Conservation (phyloP, 2,113 vertebrate genomes). For the Pitta sordida region DNA sequence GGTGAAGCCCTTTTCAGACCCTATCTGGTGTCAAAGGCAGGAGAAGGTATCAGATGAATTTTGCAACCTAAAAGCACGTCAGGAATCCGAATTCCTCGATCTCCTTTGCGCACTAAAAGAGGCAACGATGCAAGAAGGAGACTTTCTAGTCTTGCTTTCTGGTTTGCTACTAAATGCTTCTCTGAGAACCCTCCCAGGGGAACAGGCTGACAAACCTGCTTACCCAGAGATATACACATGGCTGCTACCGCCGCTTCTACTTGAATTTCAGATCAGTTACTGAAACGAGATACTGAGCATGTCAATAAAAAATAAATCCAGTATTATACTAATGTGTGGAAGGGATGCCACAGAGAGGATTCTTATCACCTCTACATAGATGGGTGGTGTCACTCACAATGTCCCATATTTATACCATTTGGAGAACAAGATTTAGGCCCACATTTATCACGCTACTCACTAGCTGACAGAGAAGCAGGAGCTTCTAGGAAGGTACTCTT, state of each 20-base stretch:
- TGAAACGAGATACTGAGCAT: neutral
- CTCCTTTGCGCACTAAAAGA: neutral
- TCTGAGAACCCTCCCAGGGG: neutral
- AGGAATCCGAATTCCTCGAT: constrained; percentile 6
- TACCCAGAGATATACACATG: neutral
- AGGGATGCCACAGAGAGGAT: neutral
- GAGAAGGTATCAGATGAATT: constrained; percentile 16
- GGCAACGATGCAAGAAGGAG: neutral
- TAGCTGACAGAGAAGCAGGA: neutral
- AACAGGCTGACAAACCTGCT: neutral
- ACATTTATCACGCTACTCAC: neutral
- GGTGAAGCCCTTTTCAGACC: neutral
- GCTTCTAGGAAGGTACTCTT: neutral
- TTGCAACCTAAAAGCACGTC: neutral
- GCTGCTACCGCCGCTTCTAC: neutral
- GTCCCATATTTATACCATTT: neutral
- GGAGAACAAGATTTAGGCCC: neutral
- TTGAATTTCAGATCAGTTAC: neutral
- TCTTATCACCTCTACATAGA: neutral
- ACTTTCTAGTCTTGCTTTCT: neutral
- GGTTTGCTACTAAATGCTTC: neutral
- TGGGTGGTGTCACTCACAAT: neutral
- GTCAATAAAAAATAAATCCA: neutral
- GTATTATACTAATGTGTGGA: neutral
- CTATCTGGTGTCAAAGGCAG: constrained; percentile 29